A percentile compares a stretch with the other conserved stretches of the same genome.
phyloP scores from a whole-genome alignment of 2,888 invertebrate genomes.

The Apodemia mormo region DNA sequence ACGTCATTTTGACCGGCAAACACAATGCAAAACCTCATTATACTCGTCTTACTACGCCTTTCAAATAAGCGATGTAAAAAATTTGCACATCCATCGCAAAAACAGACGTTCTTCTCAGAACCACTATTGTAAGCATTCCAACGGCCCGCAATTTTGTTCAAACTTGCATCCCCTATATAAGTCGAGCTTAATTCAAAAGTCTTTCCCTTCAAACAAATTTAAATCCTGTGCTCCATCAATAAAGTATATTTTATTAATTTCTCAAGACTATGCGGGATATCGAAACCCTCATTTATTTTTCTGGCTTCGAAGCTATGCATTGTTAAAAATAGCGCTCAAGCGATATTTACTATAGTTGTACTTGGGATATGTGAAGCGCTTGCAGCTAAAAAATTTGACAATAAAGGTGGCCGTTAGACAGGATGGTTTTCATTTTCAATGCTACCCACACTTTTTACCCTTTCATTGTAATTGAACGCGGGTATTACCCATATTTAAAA shows the following conservation, averaged over 20 bases:
- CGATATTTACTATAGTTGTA: slow-evolving; percentile 37
- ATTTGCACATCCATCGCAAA: slow-evolving; percentile 72
- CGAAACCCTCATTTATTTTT: slow-evolving; percentile 69
- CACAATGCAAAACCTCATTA: slow-evolving; percentile 34
- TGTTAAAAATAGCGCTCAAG: slow-evolving; percentile 48
- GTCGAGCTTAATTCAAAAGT: slow-evolving; percentile 62
- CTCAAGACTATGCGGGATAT: slow-evolving; percentile 47
- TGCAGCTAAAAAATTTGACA: slow-evolving; percentile 40
- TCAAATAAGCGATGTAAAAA: slow-evolving; percentile 53
- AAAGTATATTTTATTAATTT: slow-evolving; percentile 39
- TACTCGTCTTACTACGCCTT: slow-evolving; percentile 26
- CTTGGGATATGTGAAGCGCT: slow-evolving; percentile 49
- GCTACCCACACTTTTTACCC: slow-evolving; percentile 47
- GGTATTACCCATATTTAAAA: slow-evolving; percentile 61
- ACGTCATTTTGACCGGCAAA: background rate
- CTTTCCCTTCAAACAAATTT: slow-evolving; percentile 33
- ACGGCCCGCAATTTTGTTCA: slow-evolving; percentile 71
- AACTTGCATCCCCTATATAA: slow-evolving; percentile 70
- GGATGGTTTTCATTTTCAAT: slow-evolving; percentile 68
- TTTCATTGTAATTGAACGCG: slow-evolving; percentile 38
- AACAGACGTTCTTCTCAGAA: slow-evolving; percentile 69
- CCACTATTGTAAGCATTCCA: slow-evolving; percentile 71
- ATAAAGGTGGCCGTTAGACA: slow-evolving; percentile 57
- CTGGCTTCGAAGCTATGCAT: slow-evolving; percentile 56
- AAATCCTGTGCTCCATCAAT: background rate